Evolutionary conservation across 1,140 invertebrate species (phyloP).

Genomic region (Drosophila orosa): DNA sequence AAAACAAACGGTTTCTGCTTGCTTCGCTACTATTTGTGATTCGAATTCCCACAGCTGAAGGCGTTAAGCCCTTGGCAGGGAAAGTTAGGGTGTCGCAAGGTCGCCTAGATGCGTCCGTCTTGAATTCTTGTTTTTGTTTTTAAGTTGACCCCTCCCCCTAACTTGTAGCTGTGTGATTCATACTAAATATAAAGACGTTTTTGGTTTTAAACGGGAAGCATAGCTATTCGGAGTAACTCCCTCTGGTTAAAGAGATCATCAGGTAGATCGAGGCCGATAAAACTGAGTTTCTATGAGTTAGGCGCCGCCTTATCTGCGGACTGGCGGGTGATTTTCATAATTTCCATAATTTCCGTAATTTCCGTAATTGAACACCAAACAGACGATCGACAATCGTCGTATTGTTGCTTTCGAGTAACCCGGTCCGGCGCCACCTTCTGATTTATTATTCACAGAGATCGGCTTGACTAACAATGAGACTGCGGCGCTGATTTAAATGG

Average conservation of each 20-base stretch:
- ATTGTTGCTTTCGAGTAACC: conserved; percentile 52
- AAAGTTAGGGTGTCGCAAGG: conserved; percentile 44
- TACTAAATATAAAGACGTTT: conserved; percentile 77
- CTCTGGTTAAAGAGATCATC: background rate
- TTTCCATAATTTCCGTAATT: conserved; percentile 22
- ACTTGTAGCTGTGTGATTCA: conserved; percentile 58
- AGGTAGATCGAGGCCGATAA: background rate
- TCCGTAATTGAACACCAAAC: conserved; percentile 29
- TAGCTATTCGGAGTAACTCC: background rate
- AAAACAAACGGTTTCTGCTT: background rate
- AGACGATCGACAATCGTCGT: conserved; percentile 19
- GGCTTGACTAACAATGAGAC: conserved; percentile 49
- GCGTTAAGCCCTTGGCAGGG: background rate
- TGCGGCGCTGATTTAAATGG: conserved; percentile 66
- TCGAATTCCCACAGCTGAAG: background rate
- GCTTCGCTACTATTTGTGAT: background rate
- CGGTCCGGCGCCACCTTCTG: conserved; percentile 38
- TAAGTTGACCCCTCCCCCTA: conserved; percentile 37
- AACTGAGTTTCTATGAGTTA: background rate
- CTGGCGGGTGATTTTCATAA: conserved; percentile 11
- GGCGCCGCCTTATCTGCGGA: conserved; percentile 36
- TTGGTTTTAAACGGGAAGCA: conserved; percentile 20
- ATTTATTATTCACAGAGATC: conserved; percentile 54
- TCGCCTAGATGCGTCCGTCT: conserved; percentile 19
- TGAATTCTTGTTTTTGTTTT: conserved; percentile 62